Evolutionary conservation across 2,888 invertebrate species (phyloP), one percentile per base, ranked within the genome.

Genomic region (Physocephala rufipes): DNA sequence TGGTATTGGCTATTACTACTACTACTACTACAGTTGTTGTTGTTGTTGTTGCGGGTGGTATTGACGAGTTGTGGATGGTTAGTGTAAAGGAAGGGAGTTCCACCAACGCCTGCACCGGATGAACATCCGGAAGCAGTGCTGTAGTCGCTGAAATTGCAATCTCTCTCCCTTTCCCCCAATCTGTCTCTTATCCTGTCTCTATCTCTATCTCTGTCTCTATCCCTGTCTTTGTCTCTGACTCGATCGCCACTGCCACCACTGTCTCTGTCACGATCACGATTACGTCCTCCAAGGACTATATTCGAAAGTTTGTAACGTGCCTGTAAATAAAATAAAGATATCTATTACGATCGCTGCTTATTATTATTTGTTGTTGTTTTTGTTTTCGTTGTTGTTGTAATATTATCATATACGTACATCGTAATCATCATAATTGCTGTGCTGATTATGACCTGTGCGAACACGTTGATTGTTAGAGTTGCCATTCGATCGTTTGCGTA

Each of bases 401-500:
- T 16, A 21, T 62, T 43, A 21, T 36, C n/a, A n/a, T 47, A n/a
- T n/a, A n/a, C n/a, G n/a, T 59, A 67, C 67, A 58, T 67, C 67
- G 59, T 58, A 67, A 13, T 36, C 67, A 2, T 67, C 61, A 49
- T 62, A 51, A 51, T 19, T 61, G 72, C 78, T 77, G 47, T 78
- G 78, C 24, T 74, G 76, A 64, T 66, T 77, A 16, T 80, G 81
- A n/a, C 73, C 71, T 73, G 73, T 75, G 45, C 82, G 78, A 19
- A 81, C 78, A 36, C 82, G 78, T 73, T 82, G 82, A 77, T 79
- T 82, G 76, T 78, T 78, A 70, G 79, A 72, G 76, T 78, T 79
- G 71, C 80, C 81, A 76, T 76, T 82, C 58, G 81, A 73, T 78
- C 89, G 89, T 82, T 89, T 90, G 77, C 90, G 88, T 83, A 89